Conservation (phyloP, 2,113 vertebrate species). For the Mobula birostris region DNA sequence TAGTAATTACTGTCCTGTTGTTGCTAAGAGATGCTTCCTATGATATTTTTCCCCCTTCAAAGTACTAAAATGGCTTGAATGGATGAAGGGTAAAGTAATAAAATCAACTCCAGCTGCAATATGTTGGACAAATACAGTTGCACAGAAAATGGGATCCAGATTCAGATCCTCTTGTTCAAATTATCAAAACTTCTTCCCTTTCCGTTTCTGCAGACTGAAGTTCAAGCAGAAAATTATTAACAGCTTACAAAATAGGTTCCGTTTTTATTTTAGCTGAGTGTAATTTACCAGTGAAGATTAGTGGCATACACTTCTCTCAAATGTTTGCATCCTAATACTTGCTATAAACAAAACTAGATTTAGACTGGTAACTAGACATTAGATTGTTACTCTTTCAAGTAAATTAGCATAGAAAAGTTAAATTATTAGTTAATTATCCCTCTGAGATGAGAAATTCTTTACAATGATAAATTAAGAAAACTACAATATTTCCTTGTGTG, state of each 20-base stretch:
- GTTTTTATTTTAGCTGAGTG: slow-evolving; percentile 35
- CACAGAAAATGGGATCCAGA: slow-evolving; percentile 76
- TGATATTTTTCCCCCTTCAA: slow-evolving; percentile 59
- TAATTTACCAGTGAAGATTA: slow-evolving; percentile 1
- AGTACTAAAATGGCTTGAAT: slow-evolving; percentile 61
- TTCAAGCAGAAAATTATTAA: slow-evolving; percentile 48
- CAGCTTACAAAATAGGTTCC: slow-evolving; percentile 45
- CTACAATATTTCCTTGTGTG: neutral
- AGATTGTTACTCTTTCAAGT: neutral
- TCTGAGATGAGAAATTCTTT: neutral
- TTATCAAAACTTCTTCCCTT: slow-evolving; percentile 50
- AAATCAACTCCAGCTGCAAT: slow-evolving; percentile 80
- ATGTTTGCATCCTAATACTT: neutral
- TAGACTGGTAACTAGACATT: neutral
- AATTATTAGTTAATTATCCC: neutral
- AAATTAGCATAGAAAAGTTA: neutral
- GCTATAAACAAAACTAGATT: neutral
- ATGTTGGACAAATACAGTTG: slow-evolving; percentile 78
- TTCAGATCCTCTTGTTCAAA: slow-evolving; percentile 67
- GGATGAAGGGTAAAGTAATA: slow-evolving; percentile 77
- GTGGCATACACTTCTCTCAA: neutral
- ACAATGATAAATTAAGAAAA: neutral
- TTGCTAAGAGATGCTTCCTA: slow-evolving; percentile 85
- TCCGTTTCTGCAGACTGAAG: slow-evolving; percentile 44
- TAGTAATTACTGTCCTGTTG: slow-evolving; percentile 88